Base-by-base conservation (phyloP, 2,113 vertebrate genomes). In the Rhizomys pruinosus region DNA sequence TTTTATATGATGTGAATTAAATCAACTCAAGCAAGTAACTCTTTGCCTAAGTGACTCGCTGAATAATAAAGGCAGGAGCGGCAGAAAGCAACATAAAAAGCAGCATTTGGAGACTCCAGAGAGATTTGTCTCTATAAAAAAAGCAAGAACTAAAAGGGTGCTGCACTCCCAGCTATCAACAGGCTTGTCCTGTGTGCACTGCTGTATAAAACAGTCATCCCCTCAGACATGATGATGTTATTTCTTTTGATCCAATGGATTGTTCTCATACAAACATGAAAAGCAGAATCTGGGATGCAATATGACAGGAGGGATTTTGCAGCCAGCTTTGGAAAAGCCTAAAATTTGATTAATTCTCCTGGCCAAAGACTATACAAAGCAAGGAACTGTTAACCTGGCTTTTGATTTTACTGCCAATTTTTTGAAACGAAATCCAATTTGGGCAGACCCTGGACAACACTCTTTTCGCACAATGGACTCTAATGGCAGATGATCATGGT, bases 1-100 rank as follows among this genome's bases (percentile, higher is more conserved):
- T 96, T 97, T 97, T 91, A 93, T 90, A 93, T 69, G 63, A 80
- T 86, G 90, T 59, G 81, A 97, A 97, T 97, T 97, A 96, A 93
- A 97, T 94, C 95, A 97, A 93, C 69, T 59, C 80, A 85, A 96
- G 74, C 74, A 96, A 97, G 82, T 69, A 82, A 94, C 84, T 78
- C 47, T 71, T 96, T 90, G 86, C 68, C 17, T 92, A 92, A 96
- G 96, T 37, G 42, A 92, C 32, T 87, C 84, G 71, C 73, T 89
- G 79, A 37, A 86, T 88, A 92, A 69, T 89, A 73, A 97, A 96
- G 44, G 91, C 77, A 94, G 42, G 59, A 91, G 59, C 17, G 57
- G 59, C 37, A 94, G 73, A 96, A 85, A 93, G 68, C 74, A 77
- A 94, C 91, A 92, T 55, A 80, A 89, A 52, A 97, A 91, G 34